Base-by-base conservation (phyloP, 2,888 invertebrate species). In the Sarcophaga rosellei region DNA sequence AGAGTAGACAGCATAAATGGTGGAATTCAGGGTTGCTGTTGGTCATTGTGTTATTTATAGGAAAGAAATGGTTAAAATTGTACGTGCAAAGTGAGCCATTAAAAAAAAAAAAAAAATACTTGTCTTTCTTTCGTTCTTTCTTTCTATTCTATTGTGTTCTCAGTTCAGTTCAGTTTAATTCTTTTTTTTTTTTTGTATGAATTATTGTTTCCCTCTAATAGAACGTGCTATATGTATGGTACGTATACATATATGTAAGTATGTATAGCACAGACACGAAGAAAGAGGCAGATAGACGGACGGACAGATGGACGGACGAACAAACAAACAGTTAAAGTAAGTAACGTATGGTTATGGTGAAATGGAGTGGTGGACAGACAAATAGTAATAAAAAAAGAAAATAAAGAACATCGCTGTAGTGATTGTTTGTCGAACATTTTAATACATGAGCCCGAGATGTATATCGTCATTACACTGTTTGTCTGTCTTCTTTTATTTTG, bases 21-120 rank as follows among this genome's bases (percentile, higher is more conserved):
- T 57, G 65, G 35, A 17, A 23, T 61, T 17, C 47, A 57, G 21
- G 23, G 53, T 57, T 45, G 62, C n/a, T 75, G 75, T 53, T 17
- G 23, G 61, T 69, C 10, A 23, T 73, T 72, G 66, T 62, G 21
- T 44, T 20, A 77, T 17, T 17, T 75, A 75, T 69, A 11, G 69
- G 53, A 45, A 83, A 74, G 63, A 84, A 78, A 84, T 78, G 65
- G 47, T 80, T 66, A 66, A 53, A 80, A 61, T 53, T 53, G 74
- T 79, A 79, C 73, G 68, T 83, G 65, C 59, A 70, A 74, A 78
- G 57, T 83, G 53, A 81, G 76, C 69, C 76, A 81, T 81, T 66
- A 69, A 12, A 65, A 23, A 23, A 25, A 53, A 53, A 6, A 57
- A n/a, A 59, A 45, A 63, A 11, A 72, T 0, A 15, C 3, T 44